phyloP scores from a whole-genome alignment of 2,113 vertebrate species.

The Acrocephalus kingi region DNA sequence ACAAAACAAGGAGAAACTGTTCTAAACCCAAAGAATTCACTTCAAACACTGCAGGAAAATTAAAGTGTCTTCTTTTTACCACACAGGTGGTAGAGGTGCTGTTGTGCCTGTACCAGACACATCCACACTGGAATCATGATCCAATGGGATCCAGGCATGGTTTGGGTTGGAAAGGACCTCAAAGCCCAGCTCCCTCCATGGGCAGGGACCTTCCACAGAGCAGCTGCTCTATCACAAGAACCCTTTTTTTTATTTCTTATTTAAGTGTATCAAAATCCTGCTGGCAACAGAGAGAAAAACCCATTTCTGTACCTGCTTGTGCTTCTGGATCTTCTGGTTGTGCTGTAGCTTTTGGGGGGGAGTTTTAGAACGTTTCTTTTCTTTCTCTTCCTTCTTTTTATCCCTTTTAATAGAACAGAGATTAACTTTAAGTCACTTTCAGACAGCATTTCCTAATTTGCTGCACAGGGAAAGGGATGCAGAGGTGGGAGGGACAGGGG shows the following conservation, averaged over 20 bases:
- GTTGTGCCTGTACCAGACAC: fast-evolving
- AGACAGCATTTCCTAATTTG: background rate
- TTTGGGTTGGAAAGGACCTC: background rate
- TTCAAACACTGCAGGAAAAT: background rate
- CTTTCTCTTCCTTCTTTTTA: conserved; percentile 95
- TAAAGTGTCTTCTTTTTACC: too few relatives aligned
- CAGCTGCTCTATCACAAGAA: background rate
- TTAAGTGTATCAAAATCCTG: background rate
- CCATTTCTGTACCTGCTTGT: conserved; percentile 81
- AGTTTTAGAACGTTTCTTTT: conserved; percentile 96
- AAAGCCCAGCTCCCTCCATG: background rate
- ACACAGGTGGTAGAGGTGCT: background rate
- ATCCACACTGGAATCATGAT: fast-evolving
- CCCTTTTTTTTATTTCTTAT: background rate
- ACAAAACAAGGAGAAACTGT: background rate
- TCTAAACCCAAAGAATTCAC: background rate
- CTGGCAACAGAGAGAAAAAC: background rate
- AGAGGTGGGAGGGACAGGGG: background rate
- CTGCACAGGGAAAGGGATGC: fast-evolving
- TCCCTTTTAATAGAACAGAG: conserved; percentile 77
- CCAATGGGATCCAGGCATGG: background rate
- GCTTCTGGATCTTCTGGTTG: conserved; percentile 90
- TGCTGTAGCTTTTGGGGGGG: conserved; percentile 99
- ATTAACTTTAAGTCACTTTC: background rate
- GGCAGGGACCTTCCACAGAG: background rate